Evolutionary conservation across 2,888 invertebrate genomes (phyloP), one percentile per base, ranked within the genome.

Genomic region (Boloria euphrosyne): DNA sequence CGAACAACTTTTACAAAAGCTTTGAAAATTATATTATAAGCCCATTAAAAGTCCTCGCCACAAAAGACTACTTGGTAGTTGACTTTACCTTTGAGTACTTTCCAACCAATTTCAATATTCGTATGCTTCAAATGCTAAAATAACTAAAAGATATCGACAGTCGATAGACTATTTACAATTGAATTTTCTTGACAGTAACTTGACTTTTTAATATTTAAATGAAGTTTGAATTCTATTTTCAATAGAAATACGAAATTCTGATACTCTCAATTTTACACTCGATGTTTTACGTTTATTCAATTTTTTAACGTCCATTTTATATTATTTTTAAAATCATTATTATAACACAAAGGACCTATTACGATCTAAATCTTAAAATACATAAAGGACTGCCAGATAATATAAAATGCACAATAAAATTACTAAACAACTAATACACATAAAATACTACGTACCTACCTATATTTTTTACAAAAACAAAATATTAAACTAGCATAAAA

Each of bases 31-130:
- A 61, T 67, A 64, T 57, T 55, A 65, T 81, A 79, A 80, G 77
- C 80, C 77, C 78, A 79, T 82, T 80, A 79, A 71, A 75, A 61
- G 67, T 63, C 59, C 65, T 54, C 68, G 57, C 68, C 70, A 71
- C 71, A 71, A 73, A 73, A 66, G 70, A 58, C 68, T 72, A 68
- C 68, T 71, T 70, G 67, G 62, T 66, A 69, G 71, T 71, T 67
- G 66, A 70, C 62, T 74, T 72, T 71, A 63, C 72, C 67, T 71
- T 71, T 61, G 68, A 69, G 65, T 67, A 71, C 65, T 69, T 75
- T 71, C 53, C 64, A 68, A 71, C 65, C 61, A 62, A 64, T 53
- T 63, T 58, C 69, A 71, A 72, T 69, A 69, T 71, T 71, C 66
- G 49, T 69, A 54, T 59, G 18, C 52, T 47, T 65, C 17, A 47